A percentile compares a stretch with the other conserved stretches of the same genome.
phyloP scores from a whole-genome alignment of 2,113 vertebrate genomes.

The Ochotona princeps region DNA sequence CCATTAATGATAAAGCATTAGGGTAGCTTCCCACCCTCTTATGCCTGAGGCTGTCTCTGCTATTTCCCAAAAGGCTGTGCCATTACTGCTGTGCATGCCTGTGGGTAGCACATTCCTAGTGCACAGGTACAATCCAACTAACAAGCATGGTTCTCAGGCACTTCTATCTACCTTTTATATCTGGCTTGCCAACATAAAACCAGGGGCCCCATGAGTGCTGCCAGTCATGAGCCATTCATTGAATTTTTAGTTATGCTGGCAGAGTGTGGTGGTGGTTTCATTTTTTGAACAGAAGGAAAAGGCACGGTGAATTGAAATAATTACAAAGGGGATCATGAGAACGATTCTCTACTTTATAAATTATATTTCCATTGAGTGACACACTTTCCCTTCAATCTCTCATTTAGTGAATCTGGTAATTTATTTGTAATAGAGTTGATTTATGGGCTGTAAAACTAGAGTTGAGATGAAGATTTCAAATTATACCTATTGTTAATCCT shows the following conservation, averaged over 20 bases:
- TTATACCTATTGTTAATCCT: background rate
- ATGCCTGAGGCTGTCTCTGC: background rate
- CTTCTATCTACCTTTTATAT: background rate
- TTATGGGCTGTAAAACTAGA: background rate
- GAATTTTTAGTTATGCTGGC: background rate
- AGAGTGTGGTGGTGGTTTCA: background rate
- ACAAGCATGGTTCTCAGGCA: background rate
- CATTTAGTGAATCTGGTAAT: background rate
- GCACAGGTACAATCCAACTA: background rate
- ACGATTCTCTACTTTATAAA: background rate
- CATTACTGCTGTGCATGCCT: background rate
- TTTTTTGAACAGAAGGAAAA: slow-evolving; percentile 8
- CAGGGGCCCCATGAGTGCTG: fast-evolving
- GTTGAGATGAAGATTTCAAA: background rate
- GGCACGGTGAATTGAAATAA: background rate
- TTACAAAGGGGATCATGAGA: background rate
- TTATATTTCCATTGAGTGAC: background rate
- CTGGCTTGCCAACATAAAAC: background rate
- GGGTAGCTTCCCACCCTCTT: slow-evolving; percentile 5
- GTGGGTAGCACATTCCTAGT: background rate
- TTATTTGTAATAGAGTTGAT: background rate
- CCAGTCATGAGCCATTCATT: background rate
- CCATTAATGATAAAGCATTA: slow-evolving; percentile 76
- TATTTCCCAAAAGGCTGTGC: slow-evolving; percentile 51
- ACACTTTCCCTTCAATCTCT: background rate